Conservation (phyloP, 1,140 invertebrate species). For the Sarcophaga bullata region DNA sequence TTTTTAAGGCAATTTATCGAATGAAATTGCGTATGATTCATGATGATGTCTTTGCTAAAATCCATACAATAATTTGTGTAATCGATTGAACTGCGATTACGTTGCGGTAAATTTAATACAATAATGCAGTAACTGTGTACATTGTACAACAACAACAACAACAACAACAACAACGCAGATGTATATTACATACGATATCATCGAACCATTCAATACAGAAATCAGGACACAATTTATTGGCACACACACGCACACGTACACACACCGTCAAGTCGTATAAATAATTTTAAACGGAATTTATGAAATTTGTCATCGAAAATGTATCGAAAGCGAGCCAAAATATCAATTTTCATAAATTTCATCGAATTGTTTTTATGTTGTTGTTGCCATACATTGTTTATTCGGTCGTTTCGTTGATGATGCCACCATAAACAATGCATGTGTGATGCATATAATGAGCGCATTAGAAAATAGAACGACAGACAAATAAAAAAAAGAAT, state of each 20-base stretch:
- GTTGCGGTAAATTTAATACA: slow-evolving; percentile 61
- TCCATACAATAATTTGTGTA: slow-evolving; percentile 64
- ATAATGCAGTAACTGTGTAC: slow-evolving; percentile 60
- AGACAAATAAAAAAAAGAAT: too few species aligned
- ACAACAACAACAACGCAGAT: background rate
- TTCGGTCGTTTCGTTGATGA: too few species aligned
- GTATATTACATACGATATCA: background rate
- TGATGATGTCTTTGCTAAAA: slow-evolving; percentile 53
- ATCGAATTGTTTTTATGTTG: background rate
- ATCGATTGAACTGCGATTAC: slow-evolving; percentile 58
- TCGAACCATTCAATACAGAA: too few species aligned
- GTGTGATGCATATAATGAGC: too few species aligned
- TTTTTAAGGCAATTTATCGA: slow-evolving; percentile 57
- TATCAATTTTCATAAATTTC: slow-evolving; percentile 37
- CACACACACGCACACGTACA: background rate
- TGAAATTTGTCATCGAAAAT: background rate
- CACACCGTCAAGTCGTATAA: too few species aligned
- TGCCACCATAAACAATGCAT: too few species aligned
- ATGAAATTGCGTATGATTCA: slow-evolving; percentile 56
- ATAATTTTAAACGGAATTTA: background rate
- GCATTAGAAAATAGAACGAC: too few species aligned
- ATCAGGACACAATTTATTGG: background rate
- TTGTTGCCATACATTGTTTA: background rate
- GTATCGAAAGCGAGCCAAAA: background rate
- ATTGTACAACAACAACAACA: background rate